phyloP scores from a whole-genome alignment of 2,113 vertebrate species.

The Thomomys bottae region DNA sequence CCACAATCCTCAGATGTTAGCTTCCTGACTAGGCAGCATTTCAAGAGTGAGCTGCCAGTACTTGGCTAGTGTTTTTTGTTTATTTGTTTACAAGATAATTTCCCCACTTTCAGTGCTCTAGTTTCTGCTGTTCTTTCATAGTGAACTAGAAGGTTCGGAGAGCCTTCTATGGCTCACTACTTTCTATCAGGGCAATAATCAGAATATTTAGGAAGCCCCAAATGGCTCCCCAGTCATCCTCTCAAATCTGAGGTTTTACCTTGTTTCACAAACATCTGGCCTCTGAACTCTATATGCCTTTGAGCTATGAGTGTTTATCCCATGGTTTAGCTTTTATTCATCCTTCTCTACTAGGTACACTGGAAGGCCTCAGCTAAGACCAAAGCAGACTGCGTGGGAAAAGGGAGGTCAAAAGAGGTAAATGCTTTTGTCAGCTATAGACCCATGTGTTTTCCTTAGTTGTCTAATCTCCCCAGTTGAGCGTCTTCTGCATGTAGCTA shows the following conservation, averaged over 20 bases:
- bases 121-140: not conserved
- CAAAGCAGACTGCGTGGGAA: conserved; percentile 89
- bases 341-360: conserved; percentile 85
- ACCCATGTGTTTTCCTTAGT: not conserved
- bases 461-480: not conserved
- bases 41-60: too few relatives aligned
- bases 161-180: not conserved
- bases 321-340: not conserved
- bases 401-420: conserved; percentile 98
- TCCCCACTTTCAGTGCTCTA: not conserved
- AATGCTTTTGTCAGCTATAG: not conserved
- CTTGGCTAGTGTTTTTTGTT: not conserved
- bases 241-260: not conserved
- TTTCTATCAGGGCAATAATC: not conserved
- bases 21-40: too few relatives aligned
- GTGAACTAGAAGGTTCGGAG: too few relatives aligned
- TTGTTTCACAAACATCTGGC: rapidly evolving
- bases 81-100: not conserved
- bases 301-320: too few relatives aligned
- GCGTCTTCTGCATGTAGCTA: not conserved
- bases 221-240: not conserved
- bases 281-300: not conserved
- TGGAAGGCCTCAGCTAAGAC: conserved; percentile 92
- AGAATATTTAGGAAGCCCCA: not conserved
- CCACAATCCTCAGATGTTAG: too few relatives aligned